Base-by-base conservation (phyloP, 2,113 vertebrate genomes). In the Brachyhypopomus occidentalis region DNA sequence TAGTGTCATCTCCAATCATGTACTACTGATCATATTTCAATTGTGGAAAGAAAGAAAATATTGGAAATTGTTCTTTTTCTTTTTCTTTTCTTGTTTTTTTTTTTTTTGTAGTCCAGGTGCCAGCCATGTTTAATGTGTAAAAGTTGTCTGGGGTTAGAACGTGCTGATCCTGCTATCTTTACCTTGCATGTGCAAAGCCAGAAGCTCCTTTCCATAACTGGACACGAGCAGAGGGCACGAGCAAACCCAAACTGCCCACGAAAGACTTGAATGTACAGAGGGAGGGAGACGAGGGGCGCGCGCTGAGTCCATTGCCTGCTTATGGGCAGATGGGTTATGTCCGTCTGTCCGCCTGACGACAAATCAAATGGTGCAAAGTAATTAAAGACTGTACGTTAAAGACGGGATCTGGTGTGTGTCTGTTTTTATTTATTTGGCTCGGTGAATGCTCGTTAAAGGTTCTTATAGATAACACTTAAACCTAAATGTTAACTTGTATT, bases 261-360 rank as follows among this genome's bases (percentile, higher is more conserved):
- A 87, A 89, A 94, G 93, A 96, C 95, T 96, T 97, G 95, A 97
- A 97, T 96, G 94, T 96, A 96, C 91, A 95, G 94, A 93, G 77
- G 69, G 59, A 25, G 2, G 59, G 17, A 22, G 16, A 41, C 17
- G 52, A 81, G 1, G 30, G 52, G 27, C 23, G 52, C n/a, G 23
- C 23, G 63, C n/a, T 30, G 9, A 67, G 27, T 59, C 62, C 45
- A 56, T 41, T 72, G 58, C 22, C 41, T 66, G 27, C 45, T 19
- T 56, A 56, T 64, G 6, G 27, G 78, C 81, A 73, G 69, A 73
- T 23, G 22, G 56, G 25, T 30, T 70, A 27, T 72, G 56, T 76
- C 22, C 87, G 85, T 88, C 23, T 72, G 86, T 89, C 78, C 89
- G 90, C 90, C 89, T 92, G 86, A 66, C 79, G 85, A 82, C 76